phyloP scores from a whole-genome alignment of 2,113 vertebrate species.

The Pimephales promelas region DNA sequence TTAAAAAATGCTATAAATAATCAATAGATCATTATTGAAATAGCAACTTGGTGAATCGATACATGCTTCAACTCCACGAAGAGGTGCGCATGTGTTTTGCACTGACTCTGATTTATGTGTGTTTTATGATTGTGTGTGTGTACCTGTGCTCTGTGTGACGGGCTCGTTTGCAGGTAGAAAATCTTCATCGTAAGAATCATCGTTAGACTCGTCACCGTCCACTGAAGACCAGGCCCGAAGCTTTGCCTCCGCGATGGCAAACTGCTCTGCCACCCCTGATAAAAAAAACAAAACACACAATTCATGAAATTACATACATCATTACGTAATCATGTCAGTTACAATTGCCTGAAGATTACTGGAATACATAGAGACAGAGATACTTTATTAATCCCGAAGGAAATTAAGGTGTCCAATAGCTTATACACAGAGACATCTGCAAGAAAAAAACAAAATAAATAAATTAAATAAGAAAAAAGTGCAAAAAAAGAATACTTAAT shows the following conservation, averaged over 20 bases:
- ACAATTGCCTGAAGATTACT: no score
- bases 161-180: conserved; percentile 83
- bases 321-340: no score
- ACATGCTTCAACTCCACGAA: not conserved
- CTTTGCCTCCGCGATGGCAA: conserved; percentile 96
- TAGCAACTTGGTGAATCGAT: not conserved
- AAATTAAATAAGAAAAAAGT: no score
- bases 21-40: not conserved
- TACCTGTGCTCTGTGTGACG: conserved; percentile 83
- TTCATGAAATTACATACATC: not conserved
- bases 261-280: conserved; percentile 91
- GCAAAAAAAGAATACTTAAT: no score
- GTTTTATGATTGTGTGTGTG: conserved; percentile 45
- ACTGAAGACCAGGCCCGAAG: conserved; percentile 96
- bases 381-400: no score
- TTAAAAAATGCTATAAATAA: not conserved
- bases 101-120: not conserved
- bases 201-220: conserved; percentile 93
- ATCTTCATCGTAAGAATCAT: conserved; percentile 95
- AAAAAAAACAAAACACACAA: conserved; percentile 51
- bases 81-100: not conserved
- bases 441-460: no score
- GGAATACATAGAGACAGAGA: no score
- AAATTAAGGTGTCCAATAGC: no score
- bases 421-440: no score